These are phyloP conservation scores for Chiroxiphia lanceolata DNA, from an alignment of 2,797 vertebrate genomes.

Conservation along the genomic window DNA sequence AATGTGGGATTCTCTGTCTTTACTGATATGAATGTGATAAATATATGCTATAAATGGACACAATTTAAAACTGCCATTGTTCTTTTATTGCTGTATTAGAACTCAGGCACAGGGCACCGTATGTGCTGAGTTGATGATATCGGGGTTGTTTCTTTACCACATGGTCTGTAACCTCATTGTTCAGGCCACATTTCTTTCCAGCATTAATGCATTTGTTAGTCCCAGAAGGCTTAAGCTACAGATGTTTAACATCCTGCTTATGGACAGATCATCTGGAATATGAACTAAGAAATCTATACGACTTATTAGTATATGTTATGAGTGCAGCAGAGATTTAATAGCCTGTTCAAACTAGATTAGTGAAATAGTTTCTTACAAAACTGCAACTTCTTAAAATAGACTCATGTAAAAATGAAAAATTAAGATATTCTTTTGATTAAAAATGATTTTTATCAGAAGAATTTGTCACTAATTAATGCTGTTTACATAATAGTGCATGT, in stretches of 20 bases:
- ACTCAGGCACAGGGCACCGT: conserved; percentile 37
- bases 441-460: conserved; percentile 75
- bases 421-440: conserved; percentile 70
- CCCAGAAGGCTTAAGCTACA: conserved; percentile 90
- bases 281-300: conserved; percentile 80
- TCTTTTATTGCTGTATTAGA: conserved; percentile 49
- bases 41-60: conserved; percentile 44
- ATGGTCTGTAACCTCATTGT: conserved; percentile 85
- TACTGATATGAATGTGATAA: conserved; percentile 56
- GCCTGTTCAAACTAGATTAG: conserved; percentile 80
- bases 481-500: conserved; percentile 76
- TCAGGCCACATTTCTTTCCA: conserved; percentile 90
- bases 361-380: conserved; percentile 72
- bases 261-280: conserved; percentile 82
- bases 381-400: conserved; percentile 74
- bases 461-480: conserved; percentile 76
- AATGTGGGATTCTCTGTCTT: conserved; percentile 57
- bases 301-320: conserved; percentile 80
- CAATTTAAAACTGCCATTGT: conserved; percentile 64
- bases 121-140: conserved; percentile 62
- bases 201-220: conserved; percentile 91
- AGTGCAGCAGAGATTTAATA: conserved; percentile 79
- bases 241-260: conserved; percentile 84
- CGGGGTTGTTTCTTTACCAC: conserved; percentile 64
- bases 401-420: conserved; percentile 64